Conservation (phyloP, 2,797 vertebrate species). For the Liasis olivaceus region DNA sequence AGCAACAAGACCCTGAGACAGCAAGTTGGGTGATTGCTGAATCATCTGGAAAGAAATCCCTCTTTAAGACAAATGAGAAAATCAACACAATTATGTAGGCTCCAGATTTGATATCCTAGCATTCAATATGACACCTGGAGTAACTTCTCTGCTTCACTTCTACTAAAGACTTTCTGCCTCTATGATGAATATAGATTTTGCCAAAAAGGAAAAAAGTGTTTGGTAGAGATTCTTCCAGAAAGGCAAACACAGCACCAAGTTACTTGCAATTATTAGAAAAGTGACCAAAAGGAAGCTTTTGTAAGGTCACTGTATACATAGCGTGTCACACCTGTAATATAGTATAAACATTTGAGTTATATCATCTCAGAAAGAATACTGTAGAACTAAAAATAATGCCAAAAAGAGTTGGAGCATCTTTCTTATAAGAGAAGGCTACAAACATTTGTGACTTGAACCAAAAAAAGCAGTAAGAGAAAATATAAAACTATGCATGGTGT, state of each 20-base stretch:
- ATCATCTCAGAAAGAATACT: not conserved
- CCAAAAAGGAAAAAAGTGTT: not conserved
- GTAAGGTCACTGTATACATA: not conserved
- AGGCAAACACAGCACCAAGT: not conserved
- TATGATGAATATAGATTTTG: not conserved
- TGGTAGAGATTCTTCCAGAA: not conserved
- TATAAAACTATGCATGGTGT: not conserved
- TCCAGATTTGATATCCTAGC: not conserved
- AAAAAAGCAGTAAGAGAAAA: not conserved
- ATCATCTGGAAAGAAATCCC: not conserved
- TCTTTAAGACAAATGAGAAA: not conserved
- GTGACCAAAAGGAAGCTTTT: not conserved
- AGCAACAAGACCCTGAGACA: not conserved
- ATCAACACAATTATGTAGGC: not conserved
- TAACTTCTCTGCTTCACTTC: not conserved
- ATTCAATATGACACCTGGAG: not conserved
- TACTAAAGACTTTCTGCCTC: not conserved
- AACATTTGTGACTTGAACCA: not conserved
- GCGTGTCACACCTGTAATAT: not conserved
- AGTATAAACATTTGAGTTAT: not conserved
- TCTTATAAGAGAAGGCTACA: not conserved
- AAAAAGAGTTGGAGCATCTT: not conserved
- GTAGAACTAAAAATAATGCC: not conserved
- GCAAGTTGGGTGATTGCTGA: not conserved
- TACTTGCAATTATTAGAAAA: not conserved